phyloP scores from a whole-genome alignment of 2,797 vertebrate genomes.

The Neomorphus geoffroyi region DNA sequence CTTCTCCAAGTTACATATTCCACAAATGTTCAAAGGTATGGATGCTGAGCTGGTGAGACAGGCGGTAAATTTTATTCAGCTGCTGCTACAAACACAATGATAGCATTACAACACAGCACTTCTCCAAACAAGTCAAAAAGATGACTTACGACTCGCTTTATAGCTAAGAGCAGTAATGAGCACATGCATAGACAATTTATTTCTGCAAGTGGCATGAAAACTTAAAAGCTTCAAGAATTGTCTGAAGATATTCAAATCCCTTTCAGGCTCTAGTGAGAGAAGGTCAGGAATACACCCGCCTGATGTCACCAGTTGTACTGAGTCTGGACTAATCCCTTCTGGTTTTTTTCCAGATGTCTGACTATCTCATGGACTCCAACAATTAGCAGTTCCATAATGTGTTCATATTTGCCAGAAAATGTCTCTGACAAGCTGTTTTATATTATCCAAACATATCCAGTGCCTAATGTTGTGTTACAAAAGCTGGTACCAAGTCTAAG shows the following conservation, averaged over 20 bases:
- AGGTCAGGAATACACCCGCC: not conserved
- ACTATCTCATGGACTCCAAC: not conserved
- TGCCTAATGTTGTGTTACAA: not conserved
- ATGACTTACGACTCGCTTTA: not conserved
- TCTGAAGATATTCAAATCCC: not conserved
- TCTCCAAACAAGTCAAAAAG: not conserved
- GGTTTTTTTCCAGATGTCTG: not conserved
- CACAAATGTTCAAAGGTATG: not conserved
- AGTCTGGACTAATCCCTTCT: not conserved
- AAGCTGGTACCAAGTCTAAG: not conserved
- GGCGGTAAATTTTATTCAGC: not conserved
- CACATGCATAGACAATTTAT: not conserved
- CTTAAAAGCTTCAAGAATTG: not conserved
- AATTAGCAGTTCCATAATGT: not conserved
- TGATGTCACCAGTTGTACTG: not conserved
- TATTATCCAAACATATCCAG: not conserved
- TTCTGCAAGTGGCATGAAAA: not conserved
- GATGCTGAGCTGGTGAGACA: not conserved
- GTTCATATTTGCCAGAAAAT: not conserved
- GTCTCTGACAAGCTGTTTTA: not conserved
- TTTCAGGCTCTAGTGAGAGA: not conserved
- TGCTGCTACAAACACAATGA: not conserved
- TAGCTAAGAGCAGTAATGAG: not conserved
- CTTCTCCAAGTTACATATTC: not conserved
- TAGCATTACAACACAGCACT: not conserved